Percentiles rank a stretch among this genome's conserved stretches.
Evolutionary conservation across 2,113 vertebrate species (phyloP).

Genomic region (Stercorarius parasiticus): DNA sequence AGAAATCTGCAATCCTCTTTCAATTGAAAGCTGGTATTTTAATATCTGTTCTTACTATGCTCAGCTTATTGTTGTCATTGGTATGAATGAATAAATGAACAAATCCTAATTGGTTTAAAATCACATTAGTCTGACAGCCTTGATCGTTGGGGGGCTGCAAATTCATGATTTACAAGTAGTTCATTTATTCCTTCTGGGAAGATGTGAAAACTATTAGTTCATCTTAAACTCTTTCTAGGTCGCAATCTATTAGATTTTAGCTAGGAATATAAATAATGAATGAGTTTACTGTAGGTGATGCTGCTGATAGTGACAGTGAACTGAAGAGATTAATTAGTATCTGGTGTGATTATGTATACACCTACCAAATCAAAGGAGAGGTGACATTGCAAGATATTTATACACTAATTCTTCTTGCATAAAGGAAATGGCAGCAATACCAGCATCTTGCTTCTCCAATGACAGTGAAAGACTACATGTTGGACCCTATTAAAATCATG

Average conservation of each 20-base stretch:
- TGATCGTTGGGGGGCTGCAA: neutral
- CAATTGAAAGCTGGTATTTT: neutral
- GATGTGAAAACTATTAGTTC: neutral
- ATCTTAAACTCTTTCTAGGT: neutral
- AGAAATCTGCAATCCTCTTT: neutral
- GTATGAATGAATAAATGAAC: neutral
- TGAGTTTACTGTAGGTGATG: neutral
- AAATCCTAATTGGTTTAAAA: neutral
- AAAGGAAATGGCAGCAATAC: neutral
- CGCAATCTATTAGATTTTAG: neutral
- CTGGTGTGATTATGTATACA: neutral
- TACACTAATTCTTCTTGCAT: neutral
- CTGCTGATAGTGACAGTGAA: neutral
- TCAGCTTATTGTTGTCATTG: neutral
- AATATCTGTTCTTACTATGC: neutral
- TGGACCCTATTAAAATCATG: neutral
- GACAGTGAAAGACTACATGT: neutral
- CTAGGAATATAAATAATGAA: neutral
- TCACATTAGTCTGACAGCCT: neutral
- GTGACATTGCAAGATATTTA: neutral
- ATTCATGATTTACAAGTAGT: neutral
- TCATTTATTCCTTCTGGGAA: neutral
- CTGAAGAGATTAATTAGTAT: neutral
- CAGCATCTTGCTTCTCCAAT: neutral
- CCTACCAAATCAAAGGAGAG: neutral